Base-by-base conservation (phyloP, 2,113 vertebrate genomes). In the Paramisgurnus dabryanus region DNA sequence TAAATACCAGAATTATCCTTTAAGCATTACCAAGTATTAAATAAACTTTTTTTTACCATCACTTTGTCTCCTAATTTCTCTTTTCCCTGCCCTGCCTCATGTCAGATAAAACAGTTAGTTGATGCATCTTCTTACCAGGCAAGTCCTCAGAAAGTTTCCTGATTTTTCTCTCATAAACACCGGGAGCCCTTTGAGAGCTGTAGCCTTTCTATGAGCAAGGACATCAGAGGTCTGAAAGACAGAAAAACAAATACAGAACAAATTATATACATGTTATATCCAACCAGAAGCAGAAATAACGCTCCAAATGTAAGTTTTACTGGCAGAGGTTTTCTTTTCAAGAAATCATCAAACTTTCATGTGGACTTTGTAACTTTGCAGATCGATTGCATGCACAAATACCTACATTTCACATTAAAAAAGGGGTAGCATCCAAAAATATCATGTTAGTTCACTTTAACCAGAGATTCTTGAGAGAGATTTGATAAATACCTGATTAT, bases 181-280 rank as follows among this genome's bases (percentile, higher is more conserved):
- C 5, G 18, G 60, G 15, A 82, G 74, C 12, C 47, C 80, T 82
- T 57, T 69, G 53, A 76, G 34, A 50, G 80, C 66, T 22, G 39
- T 45, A 76, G 80, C 7, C 7, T 61, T 75, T 76, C 71, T 67
- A 8, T 61, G 41, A 17, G 74, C 74, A 27, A 67, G 22, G 22
- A 81, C 74, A 66, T 81, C 7, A 4, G 63, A 75, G 9, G 53
- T 39, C 53, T 81, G 55, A 75, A 61, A 57, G 34, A 66, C 27
- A 15, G 22, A 22, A 73, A 64, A 1, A 78, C 17, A 13, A 58
- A 58, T 7, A 64, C 3, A 3, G 50, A 67, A n/a, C 2, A 53
- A 47, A n/a, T 58, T 17, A 66, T 41, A 65, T 8, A 6, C 63
- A 67, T 40, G 17, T 65, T 57, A 18, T 17, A 64, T 64, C 0